Percentiles rank a stretch among this genome's conserved stretches.
phyloP scores from a whole-genome alignment of 2,113 vertebrate species.

The Trematomus loennbergii region DNA sequence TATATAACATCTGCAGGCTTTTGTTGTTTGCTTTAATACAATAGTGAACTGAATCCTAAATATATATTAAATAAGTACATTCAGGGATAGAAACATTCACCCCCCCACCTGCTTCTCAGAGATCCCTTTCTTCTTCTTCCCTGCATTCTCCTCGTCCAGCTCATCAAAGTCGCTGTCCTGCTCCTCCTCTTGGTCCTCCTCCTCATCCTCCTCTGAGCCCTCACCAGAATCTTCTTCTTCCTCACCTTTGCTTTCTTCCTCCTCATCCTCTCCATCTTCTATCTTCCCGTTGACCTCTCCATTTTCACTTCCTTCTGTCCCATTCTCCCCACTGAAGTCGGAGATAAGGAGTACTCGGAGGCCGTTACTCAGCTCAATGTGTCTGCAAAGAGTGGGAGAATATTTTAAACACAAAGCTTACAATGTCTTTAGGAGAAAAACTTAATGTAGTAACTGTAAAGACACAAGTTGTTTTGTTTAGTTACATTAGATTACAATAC shows the following conservation, averaged over 20 bases:
- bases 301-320: slow-evolving; percentile 36
- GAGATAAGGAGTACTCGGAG: slow-evolving; percentile 94
- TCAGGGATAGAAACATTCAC: not conserved
- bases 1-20: too few species aligned
- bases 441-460: not conserved
- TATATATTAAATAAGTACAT: not conserved
- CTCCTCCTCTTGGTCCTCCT: slow-evolving; percentile 84
- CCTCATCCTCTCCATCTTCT: slow-evolving; percentile 71
- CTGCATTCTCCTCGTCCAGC: slow-evolving; percentile 71
- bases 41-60: too few species aligned
- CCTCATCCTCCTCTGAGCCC: slow-evolving; percentile 75
- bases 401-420: not conserved
- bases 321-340: slow-evolving; percentile 86
- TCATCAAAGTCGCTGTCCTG: slow-evolving; percentile 81
- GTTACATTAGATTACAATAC: not conserved
- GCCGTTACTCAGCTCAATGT: slow-evolving; percentile 91
- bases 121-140: slow-evolving; percentile 80
- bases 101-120: slow-evolving; percentile 95
- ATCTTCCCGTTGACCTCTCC: not conserved
- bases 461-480: not conserved
- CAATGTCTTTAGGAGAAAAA: not conserved
- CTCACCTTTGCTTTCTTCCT: slow-evolving; percentile 76
- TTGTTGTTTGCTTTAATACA: too few species aligned
- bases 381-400: slow-evolving; percentile 79
- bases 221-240: slow-evolving; percentile 62